Base-by-base conservation (phyloP, 2,888 invertebrate species). In the Galerucella pusilla region DNA sequence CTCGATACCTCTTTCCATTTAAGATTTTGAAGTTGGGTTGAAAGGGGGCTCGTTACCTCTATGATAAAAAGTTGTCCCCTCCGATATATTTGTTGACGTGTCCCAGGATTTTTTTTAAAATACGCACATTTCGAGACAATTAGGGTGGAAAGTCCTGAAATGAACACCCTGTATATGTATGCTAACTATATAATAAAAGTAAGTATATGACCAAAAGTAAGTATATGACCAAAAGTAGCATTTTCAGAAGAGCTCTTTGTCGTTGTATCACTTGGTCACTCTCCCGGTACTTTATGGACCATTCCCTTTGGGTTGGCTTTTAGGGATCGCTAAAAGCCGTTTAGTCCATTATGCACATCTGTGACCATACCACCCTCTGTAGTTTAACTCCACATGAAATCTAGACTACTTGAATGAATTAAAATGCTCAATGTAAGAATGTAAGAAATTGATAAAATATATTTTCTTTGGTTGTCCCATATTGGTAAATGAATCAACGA, bases 261-360 rank as follows among this genome's bases (percentile, higher is more conserved):
- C 10, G 16, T 6, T 63, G 9, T 63, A 42, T 14, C 14, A 65
- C 46, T 45, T 46, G 45, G 46, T 65, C 64, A 65, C 46, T 46
- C 46, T 65, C 46, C 64, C 35, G 35, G 35, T 42, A 12, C 45
- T 45, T 16, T 45, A 65, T n/a, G 20, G 64, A 65, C 46, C 46
- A 65, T 16, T 65, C 20, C 46, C 16, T 20, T 16, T n/a, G 46
- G 14, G 12, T 46, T 16, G 11, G 46, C 64, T 20, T 65, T 65
- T 65, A 65, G 20, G 46, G 46, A 46, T 45, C 64, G 45, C 20
- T 65, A 65, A 65, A 65, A 65, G 64, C 64, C 16, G 12, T 65
- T 65, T 65, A 20, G 2, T 46, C 64, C 64, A 65, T 65, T 65
- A 20, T 65, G 45, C 64, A 65, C 64, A 65, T 65, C 64, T 65